Evolutionary conservation across 2,113 vertebrate species (phyloP), one percentile per base, ranked within the genome.

Genomic region (Eublepharis macularius): DNA sequence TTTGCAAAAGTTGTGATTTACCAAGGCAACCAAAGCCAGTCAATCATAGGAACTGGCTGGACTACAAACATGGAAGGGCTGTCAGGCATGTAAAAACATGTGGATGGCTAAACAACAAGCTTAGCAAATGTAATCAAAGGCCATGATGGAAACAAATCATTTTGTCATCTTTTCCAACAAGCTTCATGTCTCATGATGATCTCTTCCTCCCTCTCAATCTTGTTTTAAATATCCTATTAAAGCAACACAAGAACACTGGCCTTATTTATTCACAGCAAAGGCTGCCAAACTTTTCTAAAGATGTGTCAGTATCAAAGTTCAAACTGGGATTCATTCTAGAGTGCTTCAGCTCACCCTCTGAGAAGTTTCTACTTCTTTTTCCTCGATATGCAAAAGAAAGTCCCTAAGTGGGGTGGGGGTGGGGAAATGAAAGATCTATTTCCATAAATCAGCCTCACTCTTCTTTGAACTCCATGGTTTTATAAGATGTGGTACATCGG

Each of bases 321-420:
- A 86, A 88, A 91, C n/a, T 84, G 65, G 32, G 73, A 78, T 91
- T 93, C 85, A 90, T 94, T 89, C 74, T 87, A 49, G 39, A 92
- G 91, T 83, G 76, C 39, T 41, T 92, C 73, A 83, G 34, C 80
- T 92, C 9, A 87, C 86, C 41, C 83, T 81, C 81, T 24, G 21
- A 60, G 24, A 60, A 89, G 89, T 83, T 88, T 86, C 66, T 88
- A 89, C 82, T 89, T 94, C 17, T 89, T 21, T 70, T 93, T 88
- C 87, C 86, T 91, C 80, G 90, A 76, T 90, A 66, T 69, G 93
- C 57, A 88, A 75, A 86, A 92, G 47, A 84, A 90, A 90, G 51
- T 26, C 19, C 26, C 6, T 10, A 10, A 10, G 89, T 88, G 7
- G n/a, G 10, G 3, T 83, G 65, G 21, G 63, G 2, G 66, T 92